These are phyloP conservation scores for Argynnis bischoffii DNA, from an alignment of 2,888 invertebrate species.

Conservation along the genomic window DNA sequence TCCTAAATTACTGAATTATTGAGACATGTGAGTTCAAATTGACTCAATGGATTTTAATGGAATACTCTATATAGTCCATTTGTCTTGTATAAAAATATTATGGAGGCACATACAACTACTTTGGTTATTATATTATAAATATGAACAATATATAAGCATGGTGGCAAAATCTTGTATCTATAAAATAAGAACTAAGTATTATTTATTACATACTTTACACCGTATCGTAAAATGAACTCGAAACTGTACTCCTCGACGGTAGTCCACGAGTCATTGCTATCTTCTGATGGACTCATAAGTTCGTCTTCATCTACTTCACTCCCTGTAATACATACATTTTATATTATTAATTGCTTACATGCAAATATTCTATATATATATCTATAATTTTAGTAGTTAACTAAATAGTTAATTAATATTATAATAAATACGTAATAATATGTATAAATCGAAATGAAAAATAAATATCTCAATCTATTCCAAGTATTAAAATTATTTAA, in stretches of 20 bases:
- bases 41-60: too few relatives aligned
- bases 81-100: too few relatives aligned
- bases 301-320: constrained; percentile 89
- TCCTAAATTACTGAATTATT: too few relatives aligned
- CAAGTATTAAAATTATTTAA: background rate
- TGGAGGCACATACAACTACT: too few relatives aligned
- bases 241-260: constrained; percentile 90
- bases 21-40: too few relatives aligned
- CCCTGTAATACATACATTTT: constrained; percentile 65
- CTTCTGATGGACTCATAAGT: constrained; percentile 87
- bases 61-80: too few relatives aligned
- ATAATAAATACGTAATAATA: background rate
- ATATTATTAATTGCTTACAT: background rate
- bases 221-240: constrained; percentile 89
- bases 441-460: background rate
- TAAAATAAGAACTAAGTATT: background rate
- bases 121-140: too few relatives aligned
- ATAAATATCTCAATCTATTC: too few relatives aligned
- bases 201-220: constrained; percentile 72
- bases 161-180: too few relatives aligned
- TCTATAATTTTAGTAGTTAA: background rate
- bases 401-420: constrained; percentile 3
- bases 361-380: background rate
- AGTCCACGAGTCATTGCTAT: constrained; percentile 92
- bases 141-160: background rate